A percentile compares a stretch with the other conserved stretches of the same genome.
These are phyloP conservation scores for Cantharis flavilabris DNA, from an alignment of 2,888 invertebrate species.

Conservation along the genomic window DNA sequence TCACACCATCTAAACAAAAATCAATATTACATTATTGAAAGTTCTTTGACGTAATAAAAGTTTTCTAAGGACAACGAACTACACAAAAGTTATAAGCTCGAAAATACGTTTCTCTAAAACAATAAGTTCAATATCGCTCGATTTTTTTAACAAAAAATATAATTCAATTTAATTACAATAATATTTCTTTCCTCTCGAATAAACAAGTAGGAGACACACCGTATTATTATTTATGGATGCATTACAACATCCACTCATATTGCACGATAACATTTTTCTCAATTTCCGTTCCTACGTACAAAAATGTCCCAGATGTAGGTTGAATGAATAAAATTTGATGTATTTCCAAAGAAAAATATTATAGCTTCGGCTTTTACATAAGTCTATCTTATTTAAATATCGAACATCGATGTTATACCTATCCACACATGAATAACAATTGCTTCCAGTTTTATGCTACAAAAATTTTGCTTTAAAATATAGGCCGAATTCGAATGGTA, in stretches of 20 bases:
- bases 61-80: constrained; percentile 1
- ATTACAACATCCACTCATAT: background rate
- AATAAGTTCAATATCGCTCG: background rate
- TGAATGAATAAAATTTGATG: background rate
- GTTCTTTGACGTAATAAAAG: background rate
- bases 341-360: background rate
- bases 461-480: background rate
- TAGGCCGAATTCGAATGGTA: background rate
- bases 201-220: background rate
- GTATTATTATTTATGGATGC: background rate
- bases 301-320: background rate
- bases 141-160: background rate
- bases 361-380: background rate
- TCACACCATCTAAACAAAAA: background rate
- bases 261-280: background rate
- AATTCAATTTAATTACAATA: background rate
- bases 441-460: background rate
- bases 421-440: background rate
- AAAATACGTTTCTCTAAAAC: background rate
- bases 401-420: background rate
- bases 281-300: background rate
- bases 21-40: constrained; percentile 1
- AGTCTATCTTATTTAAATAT: background rate
- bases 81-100: background rate
- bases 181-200: background rate